These are phyloP conservation scores for Cephalopholis sonnerati DNA, from an alignment of 2,113 vertebrate genomes.

Conservation along the genomic window DNA sequence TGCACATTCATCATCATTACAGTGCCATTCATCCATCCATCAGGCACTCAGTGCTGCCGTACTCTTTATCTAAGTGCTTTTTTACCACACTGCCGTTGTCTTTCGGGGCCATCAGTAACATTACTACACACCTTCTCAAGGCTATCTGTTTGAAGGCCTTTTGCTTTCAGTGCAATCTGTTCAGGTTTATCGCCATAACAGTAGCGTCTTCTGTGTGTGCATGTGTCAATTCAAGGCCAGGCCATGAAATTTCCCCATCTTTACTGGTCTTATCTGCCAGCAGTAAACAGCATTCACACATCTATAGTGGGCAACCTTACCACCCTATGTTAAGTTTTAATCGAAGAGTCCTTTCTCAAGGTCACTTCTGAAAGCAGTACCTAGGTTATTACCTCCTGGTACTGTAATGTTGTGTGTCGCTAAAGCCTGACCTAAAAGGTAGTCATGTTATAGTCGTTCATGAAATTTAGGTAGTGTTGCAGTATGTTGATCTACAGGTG, in stretches of 20 bases:
- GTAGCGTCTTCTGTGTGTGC: conserved; percentile 38
- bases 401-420: not conserved
- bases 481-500: not conserved
- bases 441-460: not conserved
- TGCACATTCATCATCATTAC: not conserved
- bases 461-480: not conserved
- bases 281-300: not conserved
- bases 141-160: conserved; percentile 51
- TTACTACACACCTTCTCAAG: conserved; percentile 47
- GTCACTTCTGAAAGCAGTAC: conserved; percentile 1
- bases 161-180: not conserved
- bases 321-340: not conserved
- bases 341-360: conserved; percentile 35
- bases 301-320: not conserved
- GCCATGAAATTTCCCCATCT: not conserved
- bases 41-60: not conserved
- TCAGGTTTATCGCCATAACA: conserved; percentile 49
- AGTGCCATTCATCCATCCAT: not conserved
- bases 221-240: conserved; percentile 62
- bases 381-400: not conserved
- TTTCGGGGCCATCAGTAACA: conserved; percentile 38
- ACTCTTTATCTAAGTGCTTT: conserved; percentile 33
- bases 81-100: conserved; percentile 23
- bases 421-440: not conserved
- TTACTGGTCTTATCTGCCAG: conserved; percentile 42